Conservation (phyloP, 2,797 vertebrate genomes). For the Mus caroli region DNA sequence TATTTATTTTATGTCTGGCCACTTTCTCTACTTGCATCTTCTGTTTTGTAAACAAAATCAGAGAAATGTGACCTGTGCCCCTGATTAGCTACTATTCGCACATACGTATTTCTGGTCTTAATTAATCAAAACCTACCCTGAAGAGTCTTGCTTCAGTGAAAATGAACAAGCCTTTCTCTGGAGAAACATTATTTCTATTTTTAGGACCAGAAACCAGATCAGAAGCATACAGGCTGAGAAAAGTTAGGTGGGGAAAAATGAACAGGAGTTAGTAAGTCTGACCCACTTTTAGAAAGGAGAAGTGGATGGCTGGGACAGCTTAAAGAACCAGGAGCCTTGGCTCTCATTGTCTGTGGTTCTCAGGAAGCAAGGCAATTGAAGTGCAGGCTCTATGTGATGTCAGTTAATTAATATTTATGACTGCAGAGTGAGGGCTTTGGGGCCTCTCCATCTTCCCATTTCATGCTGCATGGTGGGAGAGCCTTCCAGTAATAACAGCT, state of each 20-base stretch:
- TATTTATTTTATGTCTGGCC: slow-evolving; percentile 5
- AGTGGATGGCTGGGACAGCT: not conserved
- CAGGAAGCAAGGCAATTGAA: slow-evolving; percentile 65
- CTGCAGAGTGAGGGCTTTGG: not conserved
- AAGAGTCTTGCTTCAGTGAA: slow-evolving; percentile 40
- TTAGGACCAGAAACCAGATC: slow-evolving; percentile 47
- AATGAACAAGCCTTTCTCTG: slow-evolving; percentile 4
- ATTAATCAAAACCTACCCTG: not conserved
- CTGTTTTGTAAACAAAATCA: slow-evolving; percentile 7
- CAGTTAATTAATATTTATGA: slow-evolving; percentile 82
- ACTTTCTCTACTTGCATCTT: not conserved
- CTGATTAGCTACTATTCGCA: not conserved
- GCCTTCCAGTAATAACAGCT: not conserved
- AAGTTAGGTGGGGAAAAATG: slow-evolving; percentile 49
- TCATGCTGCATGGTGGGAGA: not conserved
- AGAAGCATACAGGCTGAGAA: slow-evolving; percentile 25
- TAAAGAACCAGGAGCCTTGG: slow-evolving; percentile 48
- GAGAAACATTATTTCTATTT: not conserved
- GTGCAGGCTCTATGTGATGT: slow-evolving; percentile 62
- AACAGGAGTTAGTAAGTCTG: slow-evolving; percentile 52
- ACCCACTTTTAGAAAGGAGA: slow-evolving; percentile 60
- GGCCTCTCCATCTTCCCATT: not conserved
- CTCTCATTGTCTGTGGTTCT: slow-evolving; percentile 69
- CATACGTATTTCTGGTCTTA: not conserved
- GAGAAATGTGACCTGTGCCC: not conserved